Percentiles rank a stretch among this genome's conserved stretches.
Evolutionary conservation across 2,888 invertebrate genomes (phyloP).

Genomic region (Lysandra bellargus): DNA sequence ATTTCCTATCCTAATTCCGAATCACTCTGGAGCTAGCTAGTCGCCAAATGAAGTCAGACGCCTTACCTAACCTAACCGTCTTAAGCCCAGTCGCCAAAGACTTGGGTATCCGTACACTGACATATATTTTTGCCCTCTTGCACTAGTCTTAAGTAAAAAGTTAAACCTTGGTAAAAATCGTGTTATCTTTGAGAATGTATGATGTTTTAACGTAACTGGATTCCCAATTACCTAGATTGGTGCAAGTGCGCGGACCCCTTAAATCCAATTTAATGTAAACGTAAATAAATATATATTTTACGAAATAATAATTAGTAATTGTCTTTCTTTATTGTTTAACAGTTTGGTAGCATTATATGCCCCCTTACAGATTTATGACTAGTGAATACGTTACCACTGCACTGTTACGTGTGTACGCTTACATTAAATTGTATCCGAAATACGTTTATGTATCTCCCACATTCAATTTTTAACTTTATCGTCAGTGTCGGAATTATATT

Average conservation of each 20-base stretch:
- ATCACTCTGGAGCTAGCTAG: not conserved
- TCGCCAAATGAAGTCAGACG: conserved; percentile 27
- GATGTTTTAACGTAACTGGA: not conserved
- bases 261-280: not conserved
- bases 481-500: not conserved
- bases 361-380: not conserved
- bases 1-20: not conserved
- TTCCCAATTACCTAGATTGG: not conserved
- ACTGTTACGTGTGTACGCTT: not conserved
- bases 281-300: not conserved
- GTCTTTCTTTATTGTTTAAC: not conserved
- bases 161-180: not conserved
- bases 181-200: not conserved
- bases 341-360: not conserved
- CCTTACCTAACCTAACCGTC: conserved; percentile 11
- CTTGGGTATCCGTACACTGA: not conserved
- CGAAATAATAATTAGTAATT: not conserved
- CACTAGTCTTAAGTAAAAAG: not conserved
- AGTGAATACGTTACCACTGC: not conserved
- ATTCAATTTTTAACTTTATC: not conserved
- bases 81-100: not conserved
- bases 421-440: not conserved
- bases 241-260: not conserved
- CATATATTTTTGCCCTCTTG: not conserved
- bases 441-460: too few relatives aligned